Conservation (phyloP, 2,797 vertebrate species). For the Megalops cyprinoides region DNA sequence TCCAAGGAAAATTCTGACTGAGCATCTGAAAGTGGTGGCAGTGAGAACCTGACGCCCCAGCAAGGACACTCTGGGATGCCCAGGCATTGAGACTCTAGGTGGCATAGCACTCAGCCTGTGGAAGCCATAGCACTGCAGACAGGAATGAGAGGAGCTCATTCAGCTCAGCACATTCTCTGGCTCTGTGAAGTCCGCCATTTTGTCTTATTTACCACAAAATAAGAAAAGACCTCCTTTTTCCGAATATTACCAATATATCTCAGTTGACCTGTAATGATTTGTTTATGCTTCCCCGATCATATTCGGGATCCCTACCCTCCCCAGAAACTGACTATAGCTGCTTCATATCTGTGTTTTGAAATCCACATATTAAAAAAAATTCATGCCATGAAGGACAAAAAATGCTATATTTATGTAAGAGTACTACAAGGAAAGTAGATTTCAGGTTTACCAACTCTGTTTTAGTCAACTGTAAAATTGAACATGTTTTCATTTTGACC, state of each 20-base stretch:
- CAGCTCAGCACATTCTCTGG: constrained; percentile 1
- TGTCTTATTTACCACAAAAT: too few species aligned
- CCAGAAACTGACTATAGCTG: neutral
- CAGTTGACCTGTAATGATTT: constrained; percentile 53
- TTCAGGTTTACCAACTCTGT: too few species aligned
- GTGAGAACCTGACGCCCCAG: neutral
- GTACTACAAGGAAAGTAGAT: too few species aligned
- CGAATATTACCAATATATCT: constrained; percentile 54
- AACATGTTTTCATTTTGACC: too few species aligned
- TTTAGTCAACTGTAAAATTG: too few species aligned
- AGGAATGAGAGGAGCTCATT: neutral
- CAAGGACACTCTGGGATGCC: neutral
- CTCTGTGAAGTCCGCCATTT: constrained; percentile 25
- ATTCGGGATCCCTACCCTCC: constrained; percentile 27
- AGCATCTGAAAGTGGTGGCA: neutral
- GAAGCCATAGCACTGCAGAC: too few species aligned
- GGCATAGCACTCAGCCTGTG: too few species aligned
- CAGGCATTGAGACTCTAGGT: neutral
- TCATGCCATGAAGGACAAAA: constrained; percentile 5
- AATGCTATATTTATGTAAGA: neutral
- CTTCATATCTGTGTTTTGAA: constrained; percentile 12
- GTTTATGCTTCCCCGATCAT: constrained; percentile 43
- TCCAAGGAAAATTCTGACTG: neutral
- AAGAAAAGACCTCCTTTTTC: constrained; percentile 57
- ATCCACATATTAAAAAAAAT: constrained; percentile 5